phyloP scores from a whole-genome alignment of 2,113 vertebrate genomes.

The Seriola rivoliana region DNA sequence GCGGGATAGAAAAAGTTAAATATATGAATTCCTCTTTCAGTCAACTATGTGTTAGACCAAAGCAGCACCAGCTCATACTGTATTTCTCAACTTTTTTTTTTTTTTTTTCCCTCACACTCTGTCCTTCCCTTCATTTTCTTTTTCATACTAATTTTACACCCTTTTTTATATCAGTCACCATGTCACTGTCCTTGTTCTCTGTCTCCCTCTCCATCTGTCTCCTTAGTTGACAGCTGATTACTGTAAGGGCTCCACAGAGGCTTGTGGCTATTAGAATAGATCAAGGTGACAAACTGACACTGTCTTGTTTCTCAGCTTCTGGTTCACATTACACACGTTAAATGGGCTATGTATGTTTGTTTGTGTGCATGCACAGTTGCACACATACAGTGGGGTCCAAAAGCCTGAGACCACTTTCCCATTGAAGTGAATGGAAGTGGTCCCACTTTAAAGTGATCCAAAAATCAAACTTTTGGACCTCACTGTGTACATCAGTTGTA shows the following conservation, averaged over 20 bases:
- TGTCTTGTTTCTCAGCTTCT: conserved; percentile 30
- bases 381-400: background rate
- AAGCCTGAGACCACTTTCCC: too few species aligned
- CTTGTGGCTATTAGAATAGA: conserved; percentile 65
- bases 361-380: background rate
- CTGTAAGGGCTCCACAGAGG: conserved; percentile 42
- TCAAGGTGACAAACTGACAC: conserved; percentile 72
- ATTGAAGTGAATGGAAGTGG: too few species aligned
- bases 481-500: too few species aligned
- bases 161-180: background rate
- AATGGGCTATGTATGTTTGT: conserved; percentile 10
- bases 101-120: background rate
- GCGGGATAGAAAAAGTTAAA: conserved; percentile 1
- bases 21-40: conserved; percentile 41
- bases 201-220: background rate
- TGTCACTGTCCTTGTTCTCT: background rate
- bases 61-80: too few species aligned
- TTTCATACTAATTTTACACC: too few species aligned
- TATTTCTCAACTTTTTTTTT: background rate
- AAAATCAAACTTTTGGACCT: too few species aligned
- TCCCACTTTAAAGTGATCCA: too few species aligned
- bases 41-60: too few species aligned
- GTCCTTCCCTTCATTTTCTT: background rate
- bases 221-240: conserved; percentile 57
- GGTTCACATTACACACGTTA: conserved; percentile 41